Base-by-base conservation (phyloP, 2,113 vertebrate species). In the Sylvietta virens region DNA sequence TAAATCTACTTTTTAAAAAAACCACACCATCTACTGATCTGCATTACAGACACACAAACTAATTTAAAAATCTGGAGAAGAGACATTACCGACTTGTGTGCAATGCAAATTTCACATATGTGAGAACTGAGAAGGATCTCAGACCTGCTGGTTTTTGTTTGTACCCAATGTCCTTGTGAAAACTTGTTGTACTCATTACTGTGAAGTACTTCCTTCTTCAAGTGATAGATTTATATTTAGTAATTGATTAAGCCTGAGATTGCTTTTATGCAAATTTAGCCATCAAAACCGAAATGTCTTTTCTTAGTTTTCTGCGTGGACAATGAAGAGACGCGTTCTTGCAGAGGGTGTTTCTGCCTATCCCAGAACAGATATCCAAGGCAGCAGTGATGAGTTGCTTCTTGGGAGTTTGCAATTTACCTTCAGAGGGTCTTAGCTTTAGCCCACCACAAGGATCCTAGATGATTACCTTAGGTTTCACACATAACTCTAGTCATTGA, bases 211-310 rank as follows among this genome's bases (percentile, higher is more conserved):
- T 51, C 60, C n/a, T 67, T 87, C 61, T 94, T 76, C 62, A 66
- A 66, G 56, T 69, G 66, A 89, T 84, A 94, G 70, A 82, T 92
- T 91, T 86, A 89, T 89, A 76, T 77, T 76, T 95, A 94, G 88
- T 69, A 92, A 94, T 80, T 96, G 70, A 91, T 96, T 82, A 95
- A 95, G 31, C 53, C 74, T 79, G 88, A 94, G 92, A 96, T 92
- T 93, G 62, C 88, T 97, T 97, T 95, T 96, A 95, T 86, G 74
- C 54, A 95, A 95, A 96, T 95, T 62, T 90, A n/a, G 8, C 14
- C 31, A 70, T 88, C 85, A 86, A 42, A 85, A 73, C 42, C 54
- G 24, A 77, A 90, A 73, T 45, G 21, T 15, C 70, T 84, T 81
- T 47, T 81, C 61, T 85, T 60, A 40, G 66, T n/a, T 90, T 93